Evolutionary conservation across 2,888 invertebrate genomes (phyloP).

Genomic region (Caenorhabditis japonica): DNA sequence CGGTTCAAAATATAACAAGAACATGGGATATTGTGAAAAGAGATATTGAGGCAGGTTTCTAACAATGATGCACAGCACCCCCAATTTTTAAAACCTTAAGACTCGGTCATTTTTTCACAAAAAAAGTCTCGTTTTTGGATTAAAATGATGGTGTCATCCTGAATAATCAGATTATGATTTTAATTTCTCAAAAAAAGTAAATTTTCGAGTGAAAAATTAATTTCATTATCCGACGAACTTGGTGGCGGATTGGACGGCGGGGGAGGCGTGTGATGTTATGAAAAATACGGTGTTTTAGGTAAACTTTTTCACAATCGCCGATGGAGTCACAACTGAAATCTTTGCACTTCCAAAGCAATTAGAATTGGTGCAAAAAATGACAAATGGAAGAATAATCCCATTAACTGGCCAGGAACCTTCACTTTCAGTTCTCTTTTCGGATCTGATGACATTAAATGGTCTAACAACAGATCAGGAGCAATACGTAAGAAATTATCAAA

Average conservation of each 20-base stretch:
- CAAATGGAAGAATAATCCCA: constrained; percentile 40
- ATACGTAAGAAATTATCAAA: constrained; percentile 18
- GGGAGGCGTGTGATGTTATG: too few species aligned
- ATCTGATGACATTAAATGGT: constrained; percentile 19
- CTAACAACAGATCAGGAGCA: constrained; percentile 31
- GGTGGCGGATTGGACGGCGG: too few species aligned
- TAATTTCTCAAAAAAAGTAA: too few species aligned
- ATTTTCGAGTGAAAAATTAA: too few species aligned
- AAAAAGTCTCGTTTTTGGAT: too few species aligned
- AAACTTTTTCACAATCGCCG: constrained; percentile 40
- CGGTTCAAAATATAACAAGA: constrained; percentile 30
- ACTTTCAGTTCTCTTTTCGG: constrained; percentile 3
- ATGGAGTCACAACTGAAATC: constrained; percentile 27
- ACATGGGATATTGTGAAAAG: constrained; percentile 38
- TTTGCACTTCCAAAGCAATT: constrained; percentile 33
- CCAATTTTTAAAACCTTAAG: too few species aligned
- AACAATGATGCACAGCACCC: too few species aligned
- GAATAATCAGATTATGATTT: too few species aligned
- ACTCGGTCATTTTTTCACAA: too few species aligned
- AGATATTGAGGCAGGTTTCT: constrained; percentile 45
- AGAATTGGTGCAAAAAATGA: constrained; percentile 37
- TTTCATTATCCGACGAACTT: too few species aligned
- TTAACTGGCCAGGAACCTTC: constrained; percentile 8
- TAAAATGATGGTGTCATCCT: too few species aligned
- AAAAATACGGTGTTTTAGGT: not conserved